Conservation (phyloP, 1,140 invertebrate genomes). For the Triops longicaudatus region DNA sequence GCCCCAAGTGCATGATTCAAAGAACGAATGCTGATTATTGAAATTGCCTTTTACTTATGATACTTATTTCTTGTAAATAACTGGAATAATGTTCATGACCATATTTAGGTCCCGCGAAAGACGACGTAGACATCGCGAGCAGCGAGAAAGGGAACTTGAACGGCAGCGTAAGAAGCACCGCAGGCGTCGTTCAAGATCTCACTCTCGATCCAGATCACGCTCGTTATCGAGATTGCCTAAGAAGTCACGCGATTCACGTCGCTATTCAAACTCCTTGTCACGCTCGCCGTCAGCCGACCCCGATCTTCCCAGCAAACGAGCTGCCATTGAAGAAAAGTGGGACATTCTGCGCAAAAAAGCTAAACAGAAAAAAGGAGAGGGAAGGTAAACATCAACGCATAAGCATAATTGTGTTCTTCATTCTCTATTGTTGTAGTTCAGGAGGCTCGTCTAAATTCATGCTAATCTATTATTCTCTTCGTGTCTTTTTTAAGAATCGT, state of each 20-base stretch:
- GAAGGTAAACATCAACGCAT: background rate
- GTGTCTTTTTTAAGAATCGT: background rate
- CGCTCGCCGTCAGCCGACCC: background rate
- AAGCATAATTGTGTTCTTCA: background rate
- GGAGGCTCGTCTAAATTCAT: no score
- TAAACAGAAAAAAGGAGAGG: background rate
- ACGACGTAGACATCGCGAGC: slow-evolving; percentile 10
- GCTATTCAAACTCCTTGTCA: background rate
- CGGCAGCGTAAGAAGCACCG: slow-evolving; percentile 17
- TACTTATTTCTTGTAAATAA: background rate
- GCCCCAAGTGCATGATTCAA: background rate
- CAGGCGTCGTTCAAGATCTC: background rate
- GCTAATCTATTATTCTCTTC: background rate
- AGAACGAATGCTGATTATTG: background rate
- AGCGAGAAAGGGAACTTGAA: background rate
- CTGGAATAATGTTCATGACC: background rate
- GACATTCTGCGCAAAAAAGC: background rate
- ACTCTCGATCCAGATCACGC: background rate
- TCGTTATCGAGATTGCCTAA: background rate
- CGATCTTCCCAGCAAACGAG: slow-evolving; percentile 17
- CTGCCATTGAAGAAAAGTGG: slow-evolving; percentile 6
- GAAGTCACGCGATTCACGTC: background rate
- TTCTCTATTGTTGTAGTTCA: background rate
- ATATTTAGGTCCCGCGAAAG: slow-evolving; percentile 16
- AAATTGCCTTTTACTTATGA: background rate